Evolutionary conservation across 1,140 invertebrate genomes (phyloP).

Genomic region (Neuroterus valhalla): DNA sequence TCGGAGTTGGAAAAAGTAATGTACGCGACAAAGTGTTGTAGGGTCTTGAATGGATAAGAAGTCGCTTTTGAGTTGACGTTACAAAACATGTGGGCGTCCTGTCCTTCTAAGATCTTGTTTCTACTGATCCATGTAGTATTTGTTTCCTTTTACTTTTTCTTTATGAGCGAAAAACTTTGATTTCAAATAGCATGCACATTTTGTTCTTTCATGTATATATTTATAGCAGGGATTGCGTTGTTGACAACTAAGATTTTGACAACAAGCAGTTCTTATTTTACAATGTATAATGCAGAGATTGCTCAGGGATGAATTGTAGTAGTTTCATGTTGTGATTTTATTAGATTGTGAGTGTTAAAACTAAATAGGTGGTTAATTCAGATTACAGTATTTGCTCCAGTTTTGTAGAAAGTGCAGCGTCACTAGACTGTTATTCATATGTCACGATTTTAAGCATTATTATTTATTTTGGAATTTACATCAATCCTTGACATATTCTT

Average conservation of each 20-base stretch:
- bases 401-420: too few species aligned
- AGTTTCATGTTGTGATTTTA: too few species aligned
- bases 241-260: slow-evolving; percentile 25
- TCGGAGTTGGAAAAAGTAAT: not conserved
- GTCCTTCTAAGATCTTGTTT: slow-evolving; percentile 55
- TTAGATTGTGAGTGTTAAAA: too few species aligned
- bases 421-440: too few species aligned
- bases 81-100: slow-evolving; percentile 63
- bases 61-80: slow-evolving; percentile 30
- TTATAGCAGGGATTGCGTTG: not conserved
- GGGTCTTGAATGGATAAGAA: slow-evolving; percentile 32
- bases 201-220: not conserved
- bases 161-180: slow-evolving; percentile 18
- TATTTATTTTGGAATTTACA: too few species aligned
- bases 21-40: slow-evolving; percentile 32
- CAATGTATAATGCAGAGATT: not conserved
- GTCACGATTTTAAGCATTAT: too few species aligned
- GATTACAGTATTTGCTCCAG: too few species aligned
- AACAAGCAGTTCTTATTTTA: slow-evolving; percentile 20
- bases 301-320: too few species aligned
- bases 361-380: too few species aligned
- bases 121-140: slow-evolving; percentile 51
- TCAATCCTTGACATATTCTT: too few species aligned
- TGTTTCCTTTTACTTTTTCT: slow-evolving; percentile 40
- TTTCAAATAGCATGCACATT: not conserved